Percentiles rank a stretch among this genome's conserved stretches.
Evolutionary conservation across 2,888 invertebrate species (phyloP).

Genomic region (Drosophila ustulata): DNA sequence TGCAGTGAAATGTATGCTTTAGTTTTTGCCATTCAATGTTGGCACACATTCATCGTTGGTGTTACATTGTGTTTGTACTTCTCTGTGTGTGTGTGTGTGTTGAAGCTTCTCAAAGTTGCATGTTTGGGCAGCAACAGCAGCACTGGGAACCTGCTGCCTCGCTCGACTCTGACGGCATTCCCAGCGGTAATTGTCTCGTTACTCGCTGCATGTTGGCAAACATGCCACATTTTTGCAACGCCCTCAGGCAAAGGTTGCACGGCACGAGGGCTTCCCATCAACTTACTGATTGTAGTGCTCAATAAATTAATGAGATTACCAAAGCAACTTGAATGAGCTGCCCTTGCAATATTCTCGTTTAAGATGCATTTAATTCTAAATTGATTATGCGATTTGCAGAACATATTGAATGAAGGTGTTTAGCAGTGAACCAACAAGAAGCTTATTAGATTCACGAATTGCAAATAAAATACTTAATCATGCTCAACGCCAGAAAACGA

Average conservation of each 20-base stretch:
- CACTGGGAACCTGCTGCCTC: slow-evolving; percentile 21
- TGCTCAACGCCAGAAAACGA: too few relatives aligned
- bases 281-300: background rate
- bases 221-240: slow-evolving; percentile 61
- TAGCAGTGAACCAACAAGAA: too few relatives aligned
- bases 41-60: slow-evolving; percentile 69
- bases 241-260: slow-evolving; percentile 43
- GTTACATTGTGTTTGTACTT: slow-evolving; percentile 13
- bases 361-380: too few relatives aligned
- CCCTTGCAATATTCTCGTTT: too few relatives aligned
- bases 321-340: background rate
- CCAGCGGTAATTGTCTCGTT: slow-evolving; percentile 81
- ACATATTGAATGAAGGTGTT: too few relatives aligned
- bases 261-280: slow-evolving; percentile 30
- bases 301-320: background rate
- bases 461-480: too few relatives aligned
- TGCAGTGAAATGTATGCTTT: slow-evolving; percentile 65
- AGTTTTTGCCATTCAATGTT: slow-evolving; percentile 64
- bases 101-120: slow-evolving; percentile 69
- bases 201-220: slow-evolving; percentile 75
- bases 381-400: too few relatives aligned
- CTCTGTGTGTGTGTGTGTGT: slow-evolving; percentile 46
- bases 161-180: slow-evolving; percentile 48
- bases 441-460: too few relatives aligned
- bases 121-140: slow-evolving; percentile 53